Conservation (phyloP, 2,888 invertebrate genomes). For the Hyalella azteca region DNA sequence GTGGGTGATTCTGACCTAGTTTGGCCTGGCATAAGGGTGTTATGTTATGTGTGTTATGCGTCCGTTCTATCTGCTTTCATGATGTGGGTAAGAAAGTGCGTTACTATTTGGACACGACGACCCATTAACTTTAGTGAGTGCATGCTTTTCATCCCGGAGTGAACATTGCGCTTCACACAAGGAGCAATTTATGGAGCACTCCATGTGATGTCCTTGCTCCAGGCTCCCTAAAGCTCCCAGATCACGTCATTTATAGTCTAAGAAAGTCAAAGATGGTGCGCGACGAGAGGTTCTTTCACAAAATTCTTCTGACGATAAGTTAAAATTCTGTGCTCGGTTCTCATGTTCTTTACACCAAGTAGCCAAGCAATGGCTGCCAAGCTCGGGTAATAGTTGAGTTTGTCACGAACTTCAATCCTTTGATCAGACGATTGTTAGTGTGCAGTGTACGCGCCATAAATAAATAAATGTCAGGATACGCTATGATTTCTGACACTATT, state of each 20-base stretch:
- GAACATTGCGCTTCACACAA: no score
- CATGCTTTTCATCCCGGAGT: no score
- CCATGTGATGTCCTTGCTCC: not conserved
- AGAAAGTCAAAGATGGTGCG: not conserved
- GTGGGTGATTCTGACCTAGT: no score
- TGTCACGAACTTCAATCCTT: not conserved
- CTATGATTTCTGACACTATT: not conserved
- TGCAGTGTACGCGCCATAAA: not conserved
- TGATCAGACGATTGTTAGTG: not conserved
- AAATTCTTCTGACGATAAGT: not conserved
- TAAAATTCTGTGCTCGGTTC: not conserved
- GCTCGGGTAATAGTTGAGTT: not conserved
- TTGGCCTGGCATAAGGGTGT: no score
- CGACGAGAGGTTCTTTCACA: not conserved
- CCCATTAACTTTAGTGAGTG: no score
- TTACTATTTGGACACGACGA: no score
- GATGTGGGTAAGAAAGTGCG: no score
- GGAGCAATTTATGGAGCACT: conserved; percentile 16
- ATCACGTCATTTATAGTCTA: conserved; percentile 9
- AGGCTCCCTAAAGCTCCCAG: not conserved
- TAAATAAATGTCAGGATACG: not conserved
- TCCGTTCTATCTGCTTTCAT: no score
- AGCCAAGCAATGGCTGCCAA: not conserved
- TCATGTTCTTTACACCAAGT: not conserved
- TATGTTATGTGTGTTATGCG: no score